A percentile compares a stretch with the other conserved stretches of the same genome.
Evolutionary conservation across 2,888 invertebrate genomes (phyloP).

Genomic region (Alentia gelatinosa): DNA sequence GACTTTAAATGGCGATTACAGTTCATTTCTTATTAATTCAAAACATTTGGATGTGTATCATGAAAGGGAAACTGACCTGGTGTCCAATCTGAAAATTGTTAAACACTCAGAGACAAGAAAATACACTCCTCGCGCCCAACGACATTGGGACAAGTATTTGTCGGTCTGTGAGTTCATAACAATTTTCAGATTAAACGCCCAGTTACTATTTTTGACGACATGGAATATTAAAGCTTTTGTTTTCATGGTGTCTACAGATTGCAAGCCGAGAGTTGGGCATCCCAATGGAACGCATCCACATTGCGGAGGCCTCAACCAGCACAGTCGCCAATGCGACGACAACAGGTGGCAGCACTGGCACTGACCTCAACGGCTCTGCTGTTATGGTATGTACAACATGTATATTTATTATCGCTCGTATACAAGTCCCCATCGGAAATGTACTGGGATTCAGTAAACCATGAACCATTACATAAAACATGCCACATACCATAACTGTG

Average conservation of each 20-base stretch:
- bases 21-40: no score
- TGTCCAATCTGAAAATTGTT: not conserved
- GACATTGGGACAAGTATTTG: no score
- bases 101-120: not conserved
- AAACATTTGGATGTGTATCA: no score
- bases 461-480: no score
- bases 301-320: slow-evolving; percentile 75
- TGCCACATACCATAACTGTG: no score
- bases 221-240: no score
- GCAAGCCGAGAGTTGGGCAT: slow-evolving; percentile 75
- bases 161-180: no score
- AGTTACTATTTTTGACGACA: no score
- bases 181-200: no score
- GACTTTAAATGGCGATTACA: no score
- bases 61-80: not conserved
- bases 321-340: slow-evolving; percentile 77
- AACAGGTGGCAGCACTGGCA: slow-evolving; percentile 77
- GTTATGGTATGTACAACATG: slow-evolving; percentile 68
- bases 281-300: slow-evolving; percentile 72
- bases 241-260: slow-evolving; percentile 66
- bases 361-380: slow-evolving; percentile 79
- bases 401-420: not conserved
- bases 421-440: not conserved
- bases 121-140: no score
- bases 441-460: no score